Percentiles rank a stretch among this genome's conserved stretches.
phyloP scores from a whole-genome alignment of 2,113 vertebrate genomes.

The Cromileptes altivelis region DNA sequence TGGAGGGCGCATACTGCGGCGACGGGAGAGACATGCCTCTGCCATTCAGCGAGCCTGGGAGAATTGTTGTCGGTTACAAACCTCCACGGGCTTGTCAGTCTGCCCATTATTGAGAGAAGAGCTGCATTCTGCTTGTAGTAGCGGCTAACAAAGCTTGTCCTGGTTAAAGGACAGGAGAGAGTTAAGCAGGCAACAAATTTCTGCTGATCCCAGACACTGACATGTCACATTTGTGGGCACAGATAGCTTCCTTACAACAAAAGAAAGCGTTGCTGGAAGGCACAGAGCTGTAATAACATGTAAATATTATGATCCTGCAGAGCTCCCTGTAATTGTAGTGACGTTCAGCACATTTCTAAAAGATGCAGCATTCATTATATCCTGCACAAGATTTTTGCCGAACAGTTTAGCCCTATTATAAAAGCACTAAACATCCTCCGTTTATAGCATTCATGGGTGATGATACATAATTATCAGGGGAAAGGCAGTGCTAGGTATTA shows the following conservation, averaged over 20 bases:
- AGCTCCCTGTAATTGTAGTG: slow-evolving; percentile 56
- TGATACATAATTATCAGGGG: slow-evolving; percentile 75
- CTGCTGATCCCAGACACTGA: slow-evolving; percentile 51
- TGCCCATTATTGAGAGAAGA: slow-evolving; percentile 33
- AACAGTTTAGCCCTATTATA: slow-evolving; percentile 71
- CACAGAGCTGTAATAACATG: slow-evolving; percentile 51
- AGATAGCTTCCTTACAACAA: slow-evolving; percentile 46
- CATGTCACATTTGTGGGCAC: slow-evolving; percentile 43
- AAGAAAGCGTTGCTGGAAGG: slow-evolving; percentile 38
- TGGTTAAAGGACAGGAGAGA: slow-evolving; percentile 44
- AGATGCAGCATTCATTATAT: slow-evolving; percentile 64
- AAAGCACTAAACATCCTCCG: slow-evolving; percentile 70
- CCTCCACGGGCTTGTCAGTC: slow-evolving; percentile 53
- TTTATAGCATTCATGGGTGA: slow-evolving; percentile 74
- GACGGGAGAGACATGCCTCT: slow-evolving; percentile 12
- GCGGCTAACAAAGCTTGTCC: slow-evolving; percentile 41
- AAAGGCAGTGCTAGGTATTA: slow-evolving; percentile 72
- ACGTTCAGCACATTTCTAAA: slow-evolving; percentile 46
- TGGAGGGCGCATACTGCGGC: neutral
- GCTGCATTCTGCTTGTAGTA: slow-evolving; percentile 15
- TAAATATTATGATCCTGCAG: slow-evolving; percentile 64
- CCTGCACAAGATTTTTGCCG: slow-evolving; percentile 27
- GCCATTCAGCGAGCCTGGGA: slow-evolving; percentile 13
- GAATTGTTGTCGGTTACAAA: slow-evolving; percentile 46
- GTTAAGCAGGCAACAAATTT: slow-evolving; percentile 51